Base-by-base conservation (phyloP, 1,140 invertebrate species). In the Dendroctonus ponderosae region DNA sequence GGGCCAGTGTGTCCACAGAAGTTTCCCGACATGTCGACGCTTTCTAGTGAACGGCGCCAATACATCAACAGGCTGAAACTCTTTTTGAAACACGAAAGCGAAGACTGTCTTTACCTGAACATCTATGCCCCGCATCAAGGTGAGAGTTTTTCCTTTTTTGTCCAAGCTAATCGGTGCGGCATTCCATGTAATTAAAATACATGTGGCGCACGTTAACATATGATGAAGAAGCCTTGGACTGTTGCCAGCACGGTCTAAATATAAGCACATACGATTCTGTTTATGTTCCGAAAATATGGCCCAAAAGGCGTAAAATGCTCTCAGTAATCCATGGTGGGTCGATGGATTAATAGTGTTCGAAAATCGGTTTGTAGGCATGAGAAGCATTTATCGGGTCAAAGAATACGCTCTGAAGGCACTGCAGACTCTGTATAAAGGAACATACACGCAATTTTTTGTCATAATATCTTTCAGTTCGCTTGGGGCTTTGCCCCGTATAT, bases 61-160 rank as follows among this genome's bases (percentile, higher is more conserved):
- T 88, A 91, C 72, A 80, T 93, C 62, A 82, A 84, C 66, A 82
- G 84, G 57, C 79, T 93, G n/a, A 86, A 88, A 0, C 88, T 87
- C 73, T 72, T 66, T 56, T 80, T 97, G 37, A 82, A 80, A 54
- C 86, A 93, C 69, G 90, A 96, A 79, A 91, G 85, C 56, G 95
- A 97, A 81, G 94, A 98, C 79, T 98, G 95, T 76, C 80, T 97
- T 7, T 94, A 94, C 77, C 83, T 98, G 54, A 97, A 97, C 78
- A 88, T 98, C 62, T 97, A 95, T 76, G 87, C 92, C n/a, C 94
- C 95, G 8, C 85, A 87, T 73, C 82, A 84, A 76, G 82, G 84
- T 84, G 80, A 86, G 81, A 81, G 77, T 41, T 60, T 12, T 26
- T 60, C 26, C 46, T 9, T 51, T 46, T 44, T 39, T 3, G 14